phyloP scores from a whole-genome alignment of 2,113 vertebrate genomes.

The Egretta garzetta region DNA sequence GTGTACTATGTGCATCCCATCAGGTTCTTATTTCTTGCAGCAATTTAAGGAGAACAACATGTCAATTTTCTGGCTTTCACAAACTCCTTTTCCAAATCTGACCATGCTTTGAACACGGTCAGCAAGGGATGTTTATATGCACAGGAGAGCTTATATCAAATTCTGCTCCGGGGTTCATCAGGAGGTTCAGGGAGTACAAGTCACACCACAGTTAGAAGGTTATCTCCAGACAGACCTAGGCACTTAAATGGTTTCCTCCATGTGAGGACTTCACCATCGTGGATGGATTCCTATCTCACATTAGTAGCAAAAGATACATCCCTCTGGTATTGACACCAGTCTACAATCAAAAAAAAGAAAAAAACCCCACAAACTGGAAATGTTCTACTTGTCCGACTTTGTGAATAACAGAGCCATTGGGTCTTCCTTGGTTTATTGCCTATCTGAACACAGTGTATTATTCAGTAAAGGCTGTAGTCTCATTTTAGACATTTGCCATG shows the following conservation, averaged over 20 bases:
- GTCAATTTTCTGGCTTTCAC: not conserved
- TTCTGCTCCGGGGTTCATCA: not conserved
- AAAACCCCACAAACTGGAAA: not conserved
- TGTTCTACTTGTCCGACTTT: fast-evolving
- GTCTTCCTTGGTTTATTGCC: not conserved
- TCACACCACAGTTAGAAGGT: no score
- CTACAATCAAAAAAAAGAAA: not conserved
- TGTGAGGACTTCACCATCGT: fast-evolving
- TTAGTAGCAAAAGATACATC: no score
- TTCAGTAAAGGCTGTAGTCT: not conserved
- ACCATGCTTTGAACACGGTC: not conserved
- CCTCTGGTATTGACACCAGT: not conserved
- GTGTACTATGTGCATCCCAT: not conserved
- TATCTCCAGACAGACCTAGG: not conserved
- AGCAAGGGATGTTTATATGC: no score
- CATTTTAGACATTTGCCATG: not conserved
- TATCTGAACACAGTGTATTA: not conserved
- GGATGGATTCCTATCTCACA: not conserved
- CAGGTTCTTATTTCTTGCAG: not conserved
- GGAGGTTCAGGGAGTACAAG: not conserved
- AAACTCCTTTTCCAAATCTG: not conserved
- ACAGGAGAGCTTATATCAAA: no score
- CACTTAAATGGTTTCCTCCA: not conserved
- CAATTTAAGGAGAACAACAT: not conserved
- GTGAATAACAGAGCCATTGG: not conserved